A percentile compares a stretch with the other conserved stretches of the same genome.
Conservation (phyloP, 2,113 vertebrate species). For the Myiopsitta monachus region DNA sequence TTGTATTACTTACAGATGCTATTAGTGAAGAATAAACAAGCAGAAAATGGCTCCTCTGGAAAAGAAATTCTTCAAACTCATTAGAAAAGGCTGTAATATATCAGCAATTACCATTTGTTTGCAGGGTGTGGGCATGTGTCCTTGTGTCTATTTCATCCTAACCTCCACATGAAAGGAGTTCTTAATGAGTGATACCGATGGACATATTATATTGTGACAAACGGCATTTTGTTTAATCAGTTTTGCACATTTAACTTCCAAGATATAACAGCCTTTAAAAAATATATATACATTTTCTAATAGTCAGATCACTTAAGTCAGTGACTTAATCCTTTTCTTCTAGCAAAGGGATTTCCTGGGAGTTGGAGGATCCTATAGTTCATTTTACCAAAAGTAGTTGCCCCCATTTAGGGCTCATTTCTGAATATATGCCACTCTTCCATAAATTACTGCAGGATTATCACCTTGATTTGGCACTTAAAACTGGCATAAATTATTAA, state of each 20-base stretch:
- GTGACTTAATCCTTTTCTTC: background rate
- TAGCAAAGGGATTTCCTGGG: background rate
- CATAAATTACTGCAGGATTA: background rate
- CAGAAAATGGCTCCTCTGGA: background rate
- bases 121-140: rapidly evolving
- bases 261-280: background rate
- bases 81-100: background rate
- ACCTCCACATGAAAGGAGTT: background rate
- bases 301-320: too few species aligned
- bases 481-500: background rate
- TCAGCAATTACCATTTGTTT: background rate
- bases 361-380: background rate
- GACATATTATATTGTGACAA: background rate
- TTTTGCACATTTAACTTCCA: background rate
- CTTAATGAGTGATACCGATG: background rate
- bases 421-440: background rate
- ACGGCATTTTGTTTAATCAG: background rate
- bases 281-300: background rate
- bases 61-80: background rate
- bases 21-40: background rate
- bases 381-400: background rate
- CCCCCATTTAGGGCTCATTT: background rate
- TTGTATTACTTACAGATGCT: background rate
- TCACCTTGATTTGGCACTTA: background rate
- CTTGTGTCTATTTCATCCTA: background rate